A percentile compares a stretch with the other conserved stretches of the same genome.
Evolutionary conservation across 2,888 invertebrate genomes (phyloP).

Genomic region (Ophion obscuratus): DNA sequence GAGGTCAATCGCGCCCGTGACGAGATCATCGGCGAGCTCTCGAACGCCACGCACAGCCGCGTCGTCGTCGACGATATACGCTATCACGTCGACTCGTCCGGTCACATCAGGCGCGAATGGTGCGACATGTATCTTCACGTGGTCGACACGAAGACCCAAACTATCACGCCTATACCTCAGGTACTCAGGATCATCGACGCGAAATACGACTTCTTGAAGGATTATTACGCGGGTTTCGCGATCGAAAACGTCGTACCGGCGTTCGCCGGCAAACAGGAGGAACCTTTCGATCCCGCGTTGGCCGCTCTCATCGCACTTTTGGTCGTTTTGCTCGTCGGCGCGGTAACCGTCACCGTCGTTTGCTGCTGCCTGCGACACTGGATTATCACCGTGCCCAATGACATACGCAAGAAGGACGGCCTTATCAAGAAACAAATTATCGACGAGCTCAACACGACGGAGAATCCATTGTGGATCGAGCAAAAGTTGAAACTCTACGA

Average conservation of each 20-base stretch:
- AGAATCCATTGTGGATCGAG: conserved; percentile 97
- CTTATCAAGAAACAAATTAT: conserved; percentile 93
- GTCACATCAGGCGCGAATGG: conserved; percentile 89
- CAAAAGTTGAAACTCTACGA: conserved; percentile 96
- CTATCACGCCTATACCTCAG: conserved; percentile 91
- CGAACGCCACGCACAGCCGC: conserved; percentile 90
- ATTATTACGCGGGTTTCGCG: conserved; percentile 90
- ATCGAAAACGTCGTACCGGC: conserved; percentile 91
- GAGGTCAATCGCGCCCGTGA: conserved; percentile 90
- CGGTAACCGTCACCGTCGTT: conserved; percentile 93
- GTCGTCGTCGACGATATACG: conserved; percentile 93
- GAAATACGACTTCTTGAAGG: conserved; percentile 93
- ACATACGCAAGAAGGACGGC: conserved; percentile 93
- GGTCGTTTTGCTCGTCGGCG: conserved; percentile 93
- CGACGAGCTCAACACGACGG: conserved; percentile 94
- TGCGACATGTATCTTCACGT: conserved; percentile 94
- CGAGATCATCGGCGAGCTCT: conserved; percentile 90
- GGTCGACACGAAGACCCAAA: conserved; percentile 90
- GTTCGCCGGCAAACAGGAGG: conserved; percentile 88
- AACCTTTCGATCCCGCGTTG: conserved; percentile 93
- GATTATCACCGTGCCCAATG: conserved; percentile 92
- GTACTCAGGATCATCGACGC: conserved; percentile 93
- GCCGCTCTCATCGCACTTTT: conserved; percentile 94
- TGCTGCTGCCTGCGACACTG: conserved; percentile 95
- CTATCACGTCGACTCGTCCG: conserved; percentile 89